Evolutionary conservation across 1,140 invertebrate genomes (phyloP).

Genomic region (Lineus longissimus): DNA sequence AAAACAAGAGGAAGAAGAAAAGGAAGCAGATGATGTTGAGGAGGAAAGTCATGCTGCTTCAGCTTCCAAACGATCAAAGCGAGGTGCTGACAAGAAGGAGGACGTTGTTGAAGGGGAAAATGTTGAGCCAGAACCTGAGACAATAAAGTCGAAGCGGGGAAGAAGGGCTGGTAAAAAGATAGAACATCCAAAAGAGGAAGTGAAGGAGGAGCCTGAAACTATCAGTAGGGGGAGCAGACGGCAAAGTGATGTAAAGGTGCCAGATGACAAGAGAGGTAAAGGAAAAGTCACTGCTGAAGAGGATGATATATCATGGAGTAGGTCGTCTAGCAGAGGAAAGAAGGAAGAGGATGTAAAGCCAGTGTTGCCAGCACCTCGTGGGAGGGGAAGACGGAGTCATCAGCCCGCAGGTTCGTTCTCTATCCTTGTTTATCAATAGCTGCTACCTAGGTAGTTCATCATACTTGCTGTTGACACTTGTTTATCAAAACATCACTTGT

Average conservation of each 20-base stretch:
- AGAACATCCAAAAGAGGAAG: constrained; percentile 1
- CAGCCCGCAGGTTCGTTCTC: too few species aligned
- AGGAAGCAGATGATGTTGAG: too few species aligned
- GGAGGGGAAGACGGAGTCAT: background rate
- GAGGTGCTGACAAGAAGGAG: background rate
- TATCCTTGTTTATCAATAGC: too few species aligned
- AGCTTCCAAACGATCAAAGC: constrained; percentile 2
- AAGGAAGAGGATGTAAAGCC: background rate
- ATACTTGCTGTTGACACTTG: too few species aligned
- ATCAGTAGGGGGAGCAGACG: background rate
- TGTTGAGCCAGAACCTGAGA: background rate
- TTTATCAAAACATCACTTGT: too few species aligned
- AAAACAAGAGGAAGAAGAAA: constrained; percentile 9
- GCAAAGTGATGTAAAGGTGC: background rate
- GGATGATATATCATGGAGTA: background rate
- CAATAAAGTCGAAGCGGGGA: background rate
- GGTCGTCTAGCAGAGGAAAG: background rate
- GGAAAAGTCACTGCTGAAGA: too few species aligned
- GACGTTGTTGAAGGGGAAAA: background rate
- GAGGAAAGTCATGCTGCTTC: background rate
- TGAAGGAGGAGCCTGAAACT: background rate
- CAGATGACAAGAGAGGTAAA: background rate
- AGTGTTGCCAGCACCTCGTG: too few species aligned
- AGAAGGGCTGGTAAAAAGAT: background rate
- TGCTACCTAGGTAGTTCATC: too few species aligned